Evolutionary conservation across 2,797 vertebrate species (phyloP).

Genomic region (Artibeus jamaicensis): DNA sequence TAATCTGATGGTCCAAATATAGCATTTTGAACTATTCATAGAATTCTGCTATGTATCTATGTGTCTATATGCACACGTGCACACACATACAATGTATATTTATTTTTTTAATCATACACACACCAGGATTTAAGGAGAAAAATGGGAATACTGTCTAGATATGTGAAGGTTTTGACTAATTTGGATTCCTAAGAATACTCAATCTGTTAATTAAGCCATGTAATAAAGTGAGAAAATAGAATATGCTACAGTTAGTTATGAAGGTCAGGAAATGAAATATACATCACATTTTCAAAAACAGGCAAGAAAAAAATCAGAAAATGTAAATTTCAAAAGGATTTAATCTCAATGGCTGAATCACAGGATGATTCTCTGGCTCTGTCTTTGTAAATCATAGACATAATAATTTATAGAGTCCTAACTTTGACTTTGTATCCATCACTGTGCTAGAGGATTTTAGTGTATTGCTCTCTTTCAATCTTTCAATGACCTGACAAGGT

Average conservation of each 20-base stretch:
- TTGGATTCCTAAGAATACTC: constrained; percentile 30
- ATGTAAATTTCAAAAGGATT: constrained; percentile 47
- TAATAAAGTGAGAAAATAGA: constrained; percentile 29
- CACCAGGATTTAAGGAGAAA: constrained; percentile 41
- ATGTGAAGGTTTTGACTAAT: constrained; percentile 1
- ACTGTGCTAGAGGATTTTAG: constrained; percentile 3
- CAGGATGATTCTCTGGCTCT: neutral
- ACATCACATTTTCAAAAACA: neutral
- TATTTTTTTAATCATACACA: neutral
- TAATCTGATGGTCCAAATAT: constrained; percentile 9
- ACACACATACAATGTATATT: neutral
- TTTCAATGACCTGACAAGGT: neutral
- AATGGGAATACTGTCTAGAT: neutral
- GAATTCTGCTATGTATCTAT: neutral
- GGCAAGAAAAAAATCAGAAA: constrained; percentile 35
- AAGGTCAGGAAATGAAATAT: constrained; percentile 32
- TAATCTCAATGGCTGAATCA: constrained; percentile 1
- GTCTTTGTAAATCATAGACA: neutral
- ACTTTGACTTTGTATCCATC: neutral
- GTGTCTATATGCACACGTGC: neutral
- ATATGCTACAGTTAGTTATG: constrained; percentile 46
- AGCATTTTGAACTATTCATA: constrained; percentile 27
- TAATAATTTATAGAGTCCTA: constrained; percentile 17
- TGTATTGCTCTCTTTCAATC: constrained; percentile 19
- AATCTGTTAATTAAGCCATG: constrained; percentile 48